Evolutionary conservation across 2,797 vertebrate genomes (phyloP).

Genomic region (Pseudocheirus occidentalis): DNA sequence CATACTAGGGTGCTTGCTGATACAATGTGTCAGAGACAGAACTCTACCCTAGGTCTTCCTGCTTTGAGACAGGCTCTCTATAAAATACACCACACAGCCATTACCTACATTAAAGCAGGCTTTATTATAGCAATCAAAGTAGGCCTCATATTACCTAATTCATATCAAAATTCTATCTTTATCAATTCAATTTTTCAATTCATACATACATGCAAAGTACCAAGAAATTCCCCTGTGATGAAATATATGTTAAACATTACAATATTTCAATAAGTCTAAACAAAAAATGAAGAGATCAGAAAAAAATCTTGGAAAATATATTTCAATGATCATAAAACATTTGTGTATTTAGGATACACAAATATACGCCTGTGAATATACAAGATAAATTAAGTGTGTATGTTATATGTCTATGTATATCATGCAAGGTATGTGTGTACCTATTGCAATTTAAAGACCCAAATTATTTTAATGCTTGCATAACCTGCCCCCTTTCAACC

Average conservation of each 20-base stretch:
- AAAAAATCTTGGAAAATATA: background rate
- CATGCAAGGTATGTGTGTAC: background rate
- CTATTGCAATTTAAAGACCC: background rate
- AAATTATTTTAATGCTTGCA: background rate
- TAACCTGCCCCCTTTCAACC: background rate
- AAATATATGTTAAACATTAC: background rate
- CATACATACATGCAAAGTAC: background rate
- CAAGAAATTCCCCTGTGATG: background rate
- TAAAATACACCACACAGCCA: background rate
- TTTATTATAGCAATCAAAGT: background rate
- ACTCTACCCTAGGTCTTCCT: background rate
- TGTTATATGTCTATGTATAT: background rate
- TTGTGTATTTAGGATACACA: background rate
- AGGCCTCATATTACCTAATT: background rate
- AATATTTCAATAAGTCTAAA: slow-evolving; percentile 36
- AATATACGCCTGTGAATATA: background rate
- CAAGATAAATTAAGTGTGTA: background rate
- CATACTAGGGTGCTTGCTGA: too few species aligned
- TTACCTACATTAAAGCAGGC: background rate
- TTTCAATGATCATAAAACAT: slow-evolving; percentile 17
- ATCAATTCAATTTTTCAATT: background rate
- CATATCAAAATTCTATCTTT: background rate
- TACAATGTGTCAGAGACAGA: background rate
- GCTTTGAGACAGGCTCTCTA: background rate
- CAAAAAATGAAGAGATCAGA: background rate